Evolutionary conservation across 2,113 vertebrate genomes (phyloP), one percentile per base, ranked within the genome.

Genomic region (Cygnus buccinator): DNA sequence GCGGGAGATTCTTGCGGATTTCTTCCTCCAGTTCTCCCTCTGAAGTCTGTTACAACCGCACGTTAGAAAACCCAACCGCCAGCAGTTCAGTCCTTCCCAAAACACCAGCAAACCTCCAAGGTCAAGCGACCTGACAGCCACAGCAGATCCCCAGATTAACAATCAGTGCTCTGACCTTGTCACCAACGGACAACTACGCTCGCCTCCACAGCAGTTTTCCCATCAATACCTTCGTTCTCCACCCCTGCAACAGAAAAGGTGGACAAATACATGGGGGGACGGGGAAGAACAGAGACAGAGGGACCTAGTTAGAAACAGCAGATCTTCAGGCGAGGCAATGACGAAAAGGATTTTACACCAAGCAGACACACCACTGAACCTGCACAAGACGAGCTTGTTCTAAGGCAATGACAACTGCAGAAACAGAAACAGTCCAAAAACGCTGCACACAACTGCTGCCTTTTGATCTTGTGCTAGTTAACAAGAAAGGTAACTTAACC

Each of bases 101-200:
- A 93, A 67, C 81, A 93, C 33, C 63, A 14, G 35, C 2, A 1
- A 92, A 67, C 33, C 80, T 79, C 92, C 96, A 96, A 93, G 94
- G 96, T 82, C 75, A 2, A n/a, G 41, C 5, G 9, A 72, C 88
- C 88, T 88, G 82, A 92, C 75, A 92, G 82, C 1, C 2, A 83
- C 1, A 92, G 86, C 88, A 90, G 66, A 93, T 95, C 43, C 80
- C 8, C 0, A 82, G 90, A 94, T 93, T 84, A 93, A 59, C 70
- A 54, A 54, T 10, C 76, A 44, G 80, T 9, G 73, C 90, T 33
- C 86, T 91, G 96, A 94, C 92, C 91, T 95, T 87, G 90, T 28
- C 70, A 54, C 77, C 58, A 65, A 67, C 0, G 44, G 71, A 54
- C 77, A 81, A 81, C 73, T 20, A 50, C 52, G 1, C 80, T 81